Evolutionary conservation across 2,113 vertebrate genomes (phyloP), one percentile per base, ranked within the genome.

Genomic region (Oceanites oceanicus): DNA sequence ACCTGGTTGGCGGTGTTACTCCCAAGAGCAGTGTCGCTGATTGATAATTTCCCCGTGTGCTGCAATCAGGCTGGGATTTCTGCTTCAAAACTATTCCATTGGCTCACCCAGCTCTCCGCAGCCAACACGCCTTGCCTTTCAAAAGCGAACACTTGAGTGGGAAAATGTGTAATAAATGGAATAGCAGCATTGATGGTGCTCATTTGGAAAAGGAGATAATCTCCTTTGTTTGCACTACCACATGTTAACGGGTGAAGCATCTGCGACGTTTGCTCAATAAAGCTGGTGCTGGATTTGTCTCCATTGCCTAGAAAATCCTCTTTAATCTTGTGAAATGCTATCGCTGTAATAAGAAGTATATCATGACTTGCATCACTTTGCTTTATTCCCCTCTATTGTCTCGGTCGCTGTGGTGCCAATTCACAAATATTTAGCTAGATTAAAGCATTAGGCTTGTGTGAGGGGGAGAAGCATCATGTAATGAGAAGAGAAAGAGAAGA

Each of bases 241-340:
- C 38, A 23, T 45, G 44, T 65, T 52, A 66, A 59, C 0, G 6
- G 52, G 22, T 70, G 52, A 67, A 80, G 66, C 55, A 78, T 91
- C 90, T 92, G 63, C 1, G 0, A 62, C 0, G 0, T 62, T 72
- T 55, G 1, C 68, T 94, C 55, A 55, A 58, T 52, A 86, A 82
- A 74, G 61, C 86, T 76, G 86, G 25, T 4, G 10, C 79, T 80
- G 84, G 38, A 80, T 92, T 89, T 92, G 30, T 75, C 71, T 96
- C 86, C 59, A 73, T 88, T 87, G 78, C 65, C 53, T 67, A 70
- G 87, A 96, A 97, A 92, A 96, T 85, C 86, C 55, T 22, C 75
- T 94, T 74, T 88, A 86, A 92, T 96, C 78, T 86, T 84, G 52
- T 72, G 72, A 94, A 85, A 83, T 8, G 14, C 52, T 93, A 53